Base-by-base conservation (phyloP, 2,797 vertebrate genomes). In the Intellagama lesueurii region DNA sequence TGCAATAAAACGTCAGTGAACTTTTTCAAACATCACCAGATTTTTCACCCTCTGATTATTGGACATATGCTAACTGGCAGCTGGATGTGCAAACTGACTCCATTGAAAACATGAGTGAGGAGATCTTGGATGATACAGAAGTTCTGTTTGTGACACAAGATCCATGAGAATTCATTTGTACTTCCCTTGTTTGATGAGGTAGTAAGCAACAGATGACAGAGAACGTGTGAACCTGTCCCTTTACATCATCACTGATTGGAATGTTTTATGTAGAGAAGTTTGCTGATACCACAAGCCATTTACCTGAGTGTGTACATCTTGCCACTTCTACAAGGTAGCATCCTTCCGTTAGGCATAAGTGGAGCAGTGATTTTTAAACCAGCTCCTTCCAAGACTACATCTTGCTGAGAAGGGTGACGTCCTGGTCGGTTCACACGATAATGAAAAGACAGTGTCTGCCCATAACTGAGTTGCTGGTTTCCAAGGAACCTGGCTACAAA, bases 381-480 rank as follows among this genome's bases (percentile, higher is more conserved):
- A 0, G 92, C 96, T 8, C 99, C 99, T 83, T 99, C 98, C 90
- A 99, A 94, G 17, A 99, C 87, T 78, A 99, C 96, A 0, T 99
- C 99, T 0, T 95, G 96, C 0, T 94, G 88, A 7, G 98, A 99
- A 0, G 98, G 97, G 24, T 97, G 96, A 12, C 95, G 97, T 12
- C 97, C 97, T 2, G 98, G 98, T 32, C 97, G 96, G 96, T 98
- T 98, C 96, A 99, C 95, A 30, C 98, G 98, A 93, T 99, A 96
- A 8, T 96, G 96, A 17, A 99, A 99, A 90, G 98, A 98, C 2
- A 99, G 88, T 0, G 77, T 97, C 95, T 98, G 99, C 4, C 98
- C 97, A 0, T 99, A 99, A 95, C 99, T 99, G 90, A 98, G 94
- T 76, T 97, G 95, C 94, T 98, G 98, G 88, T 99, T 98, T 26